Conservation (phyloP, 2,888 invertebrate genomes). For the Melanostoma mellinum region DNA sequence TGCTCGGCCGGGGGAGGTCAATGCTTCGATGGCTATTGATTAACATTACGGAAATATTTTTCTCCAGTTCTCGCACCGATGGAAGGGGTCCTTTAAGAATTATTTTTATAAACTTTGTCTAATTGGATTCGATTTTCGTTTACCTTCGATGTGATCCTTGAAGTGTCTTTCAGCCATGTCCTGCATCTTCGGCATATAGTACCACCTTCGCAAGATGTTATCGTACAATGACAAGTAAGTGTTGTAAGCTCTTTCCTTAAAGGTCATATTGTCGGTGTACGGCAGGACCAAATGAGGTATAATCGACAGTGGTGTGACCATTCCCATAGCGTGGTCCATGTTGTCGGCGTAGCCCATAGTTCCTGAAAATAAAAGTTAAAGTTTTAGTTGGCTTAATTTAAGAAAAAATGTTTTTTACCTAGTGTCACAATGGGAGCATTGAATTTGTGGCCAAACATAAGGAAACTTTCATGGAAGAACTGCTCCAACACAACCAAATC, state of each 20-base stretch:
- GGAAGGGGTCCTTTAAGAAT: slow-evolving; percentile 78
- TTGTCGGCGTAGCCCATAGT: slow-evolving; percentile 82
- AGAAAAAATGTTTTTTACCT: slow-evolving; percentile 43
- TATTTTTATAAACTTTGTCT: not conserved
- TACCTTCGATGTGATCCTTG: slow-evolving; percentile 75
- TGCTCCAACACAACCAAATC: slow-evolving; percentile 82
- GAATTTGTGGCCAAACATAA: slow-evolving; percentile 82
- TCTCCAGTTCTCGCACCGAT: slow-evolving; percentile 82
- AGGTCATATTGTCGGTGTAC: slow-evolving; percentile 81
- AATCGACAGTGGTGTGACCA: slow-evolving; percentile 80
- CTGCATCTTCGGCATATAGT: slow-evolving; percentile 80
- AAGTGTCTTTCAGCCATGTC: slow-evolving; percentile 80
- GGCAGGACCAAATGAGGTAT: slow-evolving; percentile 79
- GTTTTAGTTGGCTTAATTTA: not conserved
- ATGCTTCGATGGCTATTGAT: slow-evolving; percentile 83
- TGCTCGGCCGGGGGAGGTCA: slow-evolving; percentile 82
- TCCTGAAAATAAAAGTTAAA: slow-evolving; percentile 72
- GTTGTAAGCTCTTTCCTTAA: slow-evolving; percentile 80
- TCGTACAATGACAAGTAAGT: slow-evolving; percentile 79
- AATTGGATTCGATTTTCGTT: not conserved
- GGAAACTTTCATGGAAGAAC: slow-evolving; percentile 82
- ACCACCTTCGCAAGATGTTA: slow-evolving; percentile 78
- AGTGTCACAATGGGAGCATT: slow-evolving; percentile 81
- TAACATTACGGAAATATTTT: slow-evolving; percentile 82
- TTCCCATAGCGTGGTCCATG: slow-evolving; percentile 81